phyloP scores from a whole-genome alignment of 2,113 vertebrate genomes.

The Thermophis baileyi region DNA sequence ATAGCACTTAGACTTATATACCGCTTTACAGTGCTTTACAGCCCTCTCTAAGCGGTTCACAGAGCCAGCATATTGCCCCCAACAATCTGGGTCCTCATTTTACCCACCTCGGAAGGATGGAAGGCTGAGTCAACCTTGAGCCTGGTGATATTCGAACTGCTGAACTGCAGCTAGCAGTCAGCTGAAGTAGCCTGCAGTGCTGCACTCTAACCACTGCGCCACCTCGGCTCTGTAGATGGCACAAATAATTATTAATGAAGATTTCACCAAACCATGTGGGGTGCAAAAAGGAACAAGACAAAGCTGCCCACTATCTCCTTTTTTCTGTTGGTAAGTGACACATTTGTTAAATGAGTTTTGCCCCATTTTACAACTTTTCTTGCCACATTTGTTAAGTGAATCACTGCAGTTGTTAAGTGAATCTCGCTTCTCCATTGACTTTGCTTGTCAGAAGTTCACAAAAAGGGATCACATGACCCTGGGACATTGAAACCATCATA shows the following conservation, averaged over 20 bases:
- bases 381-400: neutral
- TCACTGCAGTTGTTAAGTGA: neutral
- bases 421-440: neutral
- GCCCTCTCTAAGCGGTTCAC: too few relatives aligned
- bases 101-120: too few relatives aligned
- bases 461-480: neutral
- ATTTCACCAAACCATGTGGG: neutral
- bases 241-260: neutral
- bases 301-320: neutral
- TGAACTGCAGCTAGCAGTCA: too few relatives aligned
- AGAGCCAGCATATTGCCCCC: too few relatives aligned
- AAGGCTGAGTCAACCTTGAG: too few relatives aligned
- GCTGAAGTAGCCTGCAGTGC: too few relatives aligned
- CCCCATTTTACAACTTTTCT: neutral
- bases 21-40: too few relatives aligned
- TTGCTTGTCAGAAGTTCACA: neutral
- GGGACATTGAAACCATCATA: neutral
- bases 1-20: too few relatives aligned
- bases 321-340: neutral
- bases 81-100: too few relatives aligned
- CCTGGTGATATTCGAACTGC: too few relatives aligned
- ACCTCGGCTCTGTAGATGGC: too few relatives aligned
- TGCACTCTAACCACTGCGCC: too few relatives aligned
- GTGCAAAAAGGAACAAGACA: neutral
- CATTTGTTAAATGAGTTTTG: neutral